Conservation (phyloP, 92 coral and sea anemone genomes). For the Hydrozoanthus gracilis region DNA sequence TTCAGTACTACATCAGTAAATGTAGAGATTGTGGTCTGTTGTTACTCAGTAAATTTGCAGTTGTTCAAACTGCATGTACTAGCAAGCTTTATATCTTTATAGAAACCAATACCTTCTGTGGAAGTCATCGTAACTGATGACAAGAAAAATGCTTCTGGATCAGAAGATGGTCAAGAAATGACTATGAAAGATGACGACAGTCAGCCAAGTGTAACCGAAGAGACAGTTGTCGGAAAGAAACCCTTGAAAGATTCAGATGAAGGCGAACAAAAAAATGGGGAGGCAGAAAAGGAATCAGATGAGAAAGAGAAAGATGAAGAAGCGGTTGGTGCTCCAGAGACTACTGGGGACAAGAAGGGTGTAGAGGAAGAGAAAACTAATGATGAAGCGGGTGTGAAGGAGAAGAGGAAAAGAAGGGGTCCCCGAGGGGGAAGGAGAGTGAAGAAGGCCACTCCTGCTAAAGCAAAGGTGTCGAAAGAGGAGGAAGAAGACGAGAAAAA, state of each 20-base stretch:
- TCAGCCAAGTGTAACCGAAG: neutral
- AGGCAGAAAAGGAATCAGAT: neutral
- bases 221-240: constrained; percentile 3
- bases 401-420: constrained; percentile 39
- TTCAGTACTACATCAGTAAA: too few relatives aligned
- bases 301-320: constrained; percentile 23
- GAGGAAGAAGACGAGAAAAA: constrained; percentile 12
- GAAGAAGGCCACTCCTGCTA: constrained; percentile 9
- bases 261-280: constrained; percentile 2
- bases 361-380: neutral
- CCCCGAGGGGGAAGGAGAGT: constrained; percentile 42
- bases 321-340: neutral
- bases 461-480: constrained; percentile 20
- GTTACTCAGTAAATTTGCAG: too few relatives aligned
- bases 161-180: constrained; percentile 20
- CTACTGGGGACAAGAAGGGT: neutral
- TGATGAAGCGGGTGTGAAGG: constrained; percentile 22
- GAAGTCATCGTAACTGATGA: constrained; percentile 32
- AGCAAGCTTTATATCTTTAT: neutral
- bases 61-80: too few relatives aligned
- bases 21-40: too few relatives aligned
- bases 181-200: constrained; percentile 12
- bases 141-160: constrained; percentile 17
- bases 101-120: constrained; percentile 25
- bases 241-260: constrained; percentile 26